These are phyloP conservation scores for Limanda limanda DNA, from an alignment of 2,113 vertebrate species.

Conservation along the genomic window DNA sequence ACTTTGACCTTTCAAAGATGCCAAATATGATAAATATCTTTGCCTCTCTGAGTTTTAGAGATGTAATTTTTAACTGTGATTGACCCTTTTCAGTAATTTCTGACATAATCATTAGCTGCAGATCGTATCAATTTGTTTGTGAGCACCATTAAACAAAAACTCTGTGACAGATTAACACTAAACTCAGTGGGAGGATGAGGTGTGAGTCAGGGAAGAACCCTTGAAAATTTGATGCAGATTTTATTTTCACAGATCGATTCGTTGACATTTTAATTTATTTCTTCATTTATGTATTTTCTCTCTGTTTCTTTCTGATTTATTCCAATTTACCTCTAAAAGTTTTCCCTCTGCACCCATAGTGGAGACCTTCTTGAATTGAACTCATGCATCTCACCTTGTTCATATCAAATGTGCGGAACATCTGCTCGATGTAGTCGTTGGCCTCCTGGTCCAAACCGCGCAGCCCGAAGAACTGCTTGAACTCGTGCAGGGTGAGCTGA, in stretches of 20 bases:
- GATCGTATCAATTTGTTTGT: no score
- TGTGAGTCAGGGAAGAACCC: no score
- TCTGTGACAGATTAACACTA: no score
- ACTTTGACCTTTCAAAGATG: background rate
- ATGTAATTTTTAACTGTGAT: background rate
- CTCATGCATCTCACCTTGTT: slow-evolving; percentile 86
- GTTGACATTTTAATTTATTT: no score
- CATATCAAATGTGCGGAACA: slow-evolving; percentile 96
- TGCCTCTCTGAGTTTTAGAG: background rate
- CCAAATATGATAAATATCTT: background rate
- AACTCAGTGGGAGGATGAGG: no score
- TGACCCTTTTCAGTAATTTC: background rate
- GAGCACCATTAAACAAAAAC: no score
- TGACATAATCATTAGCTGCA: background rate
- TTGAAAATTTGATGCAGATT: no score
- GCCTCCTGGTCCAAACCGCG: slow-evolving; percentile 87
- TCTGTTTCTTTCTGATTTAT: no score
- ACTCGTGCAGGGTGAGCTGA: slow-evolving; percentile 91
- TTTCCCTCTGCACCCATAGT: no score
- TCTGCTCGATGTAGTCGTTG: slow-evolving; percentile 92
- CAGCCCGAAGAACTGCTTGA: slow-evolving; percentile 93
- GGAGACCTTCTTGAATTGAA: no score
- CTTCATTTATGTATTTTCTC: no score
- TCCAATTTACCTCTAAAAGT: background rate
- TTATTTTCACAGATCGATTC: no score